Percentiles rank a stretch among this genome's conserved stretches.
Evolutionary conservation across 2,888 invertebrate species (phyloP).

Genomic region (Gryllus longicercus): DNA sequence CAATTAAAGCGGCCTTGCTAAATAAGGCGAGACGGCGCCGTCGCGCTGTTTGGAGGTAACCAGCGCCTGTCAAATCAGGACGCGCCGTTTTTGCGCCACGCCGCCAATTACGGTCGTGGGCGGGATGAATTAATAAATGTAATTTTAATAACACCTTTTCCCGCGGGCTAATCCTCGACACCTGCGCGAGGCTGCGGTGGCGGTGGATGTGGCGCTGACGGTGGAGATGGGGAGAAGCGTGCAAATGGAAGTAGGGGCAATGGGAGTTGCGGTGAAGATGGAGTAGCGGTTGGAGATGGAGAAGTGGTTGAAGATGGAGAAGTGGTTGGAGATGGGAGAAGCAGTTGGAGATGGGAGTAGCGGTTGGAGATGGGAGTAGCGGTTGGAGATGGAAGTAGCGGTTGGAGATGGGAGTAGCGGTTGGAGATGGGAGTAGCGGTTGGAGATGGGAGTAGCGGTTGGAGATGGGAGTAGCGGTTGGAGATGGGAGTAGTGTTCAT

Average conservation of each 20-base stretch:
- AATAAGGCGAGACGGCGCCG: too few relatives aligned
- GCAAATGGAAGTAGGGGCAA: not conserved
- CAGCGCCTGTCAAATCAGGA: slow-evolving; percentile 9
- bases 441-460: not conserved
- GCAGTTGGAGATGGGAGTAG: not conserved
- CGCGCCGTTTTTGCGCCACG: not conserved
- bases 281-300: not conserved
- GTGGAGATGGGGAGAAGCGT: not conserved
- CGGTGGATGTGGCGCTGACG: not conserved
- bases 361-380: not conserved
- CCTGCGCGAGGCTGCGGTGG: not conserved
- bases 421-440: not conserved
- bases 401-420: too few relatives aligned
- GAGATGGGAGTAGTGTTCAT: too few relatives aligned
- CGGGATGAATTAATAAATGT: slow-evolving; percentile 17
- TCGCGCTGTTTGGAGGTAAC: not conserved
- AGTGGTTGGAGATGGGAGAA: not conserved
- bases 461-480: too few relatives aligned
- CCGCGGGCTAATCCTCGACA: not conserved
- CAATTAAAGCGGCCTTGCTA: too few relatives aligned
- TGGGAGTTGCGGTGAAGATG: not conserved
- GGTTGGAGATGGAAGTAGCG: not conserved
- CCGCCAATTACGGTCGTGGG: not conserved
- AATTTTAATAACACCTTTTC: slow-evolving; percentile 17
- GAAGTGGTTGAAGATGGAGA: not conserved